A percentile compares a stretch with the other conserved stretches of the same genome.
phyloP scores from a whole-genome alignment of 2,113 vertebrate genomes.

The Seriola aureovittata region DNA sequence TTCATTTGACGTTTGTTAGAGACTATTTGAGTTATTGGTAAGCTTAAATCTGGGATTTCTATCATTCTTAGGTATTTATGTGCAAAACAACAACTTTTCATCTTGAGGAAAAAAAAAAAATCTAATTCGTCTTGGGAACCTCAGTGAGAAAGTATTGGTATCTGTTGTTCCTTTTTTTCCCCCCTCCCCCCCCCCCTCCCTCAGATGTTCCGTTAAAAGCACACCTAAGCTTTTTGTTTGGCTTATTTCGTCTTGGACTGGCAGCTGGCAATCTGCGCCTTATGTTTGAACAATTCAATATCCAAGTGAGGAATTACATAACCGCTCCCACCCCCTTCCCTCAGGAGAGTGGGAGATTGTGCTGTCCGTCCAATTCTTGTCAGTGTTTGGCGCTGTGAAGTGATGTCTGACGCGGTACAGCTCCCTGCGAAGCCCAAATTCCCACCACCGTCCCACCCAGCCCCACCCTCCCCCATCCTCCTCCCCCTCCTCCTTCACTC shows the following conservation, averaged over 20 bases:
- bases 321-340: conserved; percentile 37
- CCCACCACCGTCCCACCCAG: too few relatives aligned
- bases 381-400: conserved; percentile 74
- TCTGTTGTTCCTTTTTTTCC: conserved; percentile 60
- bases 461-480: background rate
- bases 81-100: conserved; percentile 80
- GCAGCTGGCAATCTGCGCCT: conserved; percentile 77
- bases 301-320: conserved; percentile 74
- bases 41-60: conserved; percentile 83
- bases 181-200: background rate
- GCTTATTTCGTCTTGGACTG: conserved; percentile 71
- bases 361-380: conserved; percentile 71
- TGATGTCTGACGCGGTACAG: conserved; percentile 66
- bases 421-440: conserved; percentile 24
- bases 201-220: conserved; percentile 70
- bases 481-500: background rate
- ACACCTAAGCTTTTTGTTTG: conserved; percentile 73
- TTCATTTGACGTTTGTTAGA: conserved; percentile 81
- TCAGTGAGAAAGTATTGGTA: conserved; percentile 70
- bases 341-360: conserved; percentile 63
- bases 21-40: conserved; percentile 75
- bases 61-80: conserved; percentile 83
- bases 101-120: conserved; percentile 66
- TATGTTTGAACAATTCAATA: conserved; percentile 73
- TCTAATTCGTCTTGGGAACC: conserved; percentile 61